phyloP scores from a whole-genome alignment of 2,888 invertebrate genomes.

The Conchocele bisecta region DNA sequence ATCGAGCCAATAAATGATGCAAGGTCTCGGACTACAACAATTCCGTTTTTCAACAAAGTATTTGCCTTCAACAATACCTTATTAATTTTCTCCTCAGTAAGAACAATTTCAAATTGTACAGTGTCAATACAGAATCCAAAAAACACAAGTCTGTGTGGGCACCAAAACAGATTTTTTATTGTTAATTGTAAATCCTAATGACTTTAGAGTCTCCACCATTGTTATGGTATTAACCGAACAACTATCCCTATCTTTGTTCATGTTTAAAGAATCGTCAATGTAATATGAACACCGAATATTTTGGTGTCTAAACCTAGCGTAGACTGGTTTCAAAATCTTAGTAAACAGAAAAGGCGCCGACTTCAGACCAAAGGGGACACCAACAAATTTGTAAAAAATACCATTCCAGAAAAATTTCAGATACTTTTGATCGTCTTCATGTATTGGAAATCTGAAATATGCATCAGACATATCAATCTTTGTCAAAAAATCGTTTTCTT shows the following conservation, averaged over 20 bases:
- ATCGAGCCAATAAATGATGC: slow-evolving; percentile 32
- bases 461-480: slow-evolving; percentile 15
- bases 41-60: neutral
- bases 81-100: slow-evolving; percentile 35
- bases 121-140: slow-evolving; percentile 37
- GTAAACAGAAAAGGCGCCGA: slow-evolving; percentile 45
- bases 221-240: slow-evolving; percentile 12
- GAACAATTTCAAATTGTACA: slow-evolving; percentile 32
- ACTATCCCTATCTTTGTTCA: too few relatives aligned
- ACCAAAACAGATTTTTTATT: slow-evolving; percentile 31
- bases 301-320: slow-evolving; percentile 29
- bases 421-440: slow-evolving; percentile 13
- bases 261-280: too few relatives aligned
- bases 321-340: slow-evolving; percentile 30
- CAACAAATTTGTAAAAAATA: slow-evolving; percentile 22
- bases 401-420: slow-evolving; percentile 23
- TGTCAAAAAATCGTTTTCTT: slow-evolving; percentile 33
- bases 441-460: slow-evolving; percentile 13
- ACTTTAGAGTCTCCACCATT: slow-evolving; percentile 22
- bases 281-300: slow-evolving; percentile 45
- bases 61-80: slow-evolving; percentile 23
- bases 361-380: slow-evolving; percentile 33
- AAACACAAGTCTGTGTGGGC: slow-evolving; percentile 31
- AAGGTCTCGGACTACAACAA: slow-evolving; percentile 15
- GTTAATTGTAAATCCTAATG: slow-evolving; percentile 42